These are phyloP conservation scores for Galeopsomyia nigrocyanea DNA, from an alignment of 2,888 invertebrate species.

Conservation along the genomic window DNA sequence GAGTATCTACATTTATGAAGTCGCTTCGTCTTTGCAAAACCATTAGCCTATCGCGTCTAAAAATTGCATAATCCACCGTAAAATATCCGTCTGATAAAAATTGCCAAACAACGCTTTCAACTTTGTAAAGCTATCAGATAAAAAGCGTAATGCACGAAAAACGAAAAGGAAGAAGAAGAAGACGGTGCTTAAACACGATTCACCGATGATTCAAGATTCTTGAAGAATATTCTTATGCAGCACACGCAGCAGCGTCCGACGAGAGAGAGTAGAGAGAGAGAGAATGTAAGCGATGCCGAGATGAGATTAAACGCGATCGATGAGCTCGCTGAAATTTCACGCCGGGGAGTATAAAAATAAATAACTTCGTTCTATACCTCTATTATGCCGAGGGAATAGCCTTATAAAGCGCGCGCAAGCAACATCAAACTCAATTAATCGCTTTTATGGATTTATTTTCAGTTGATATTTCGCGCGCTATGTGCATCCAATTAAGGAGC, in stretches of 20 bases:
- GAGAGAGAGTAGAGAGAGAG: neutral
- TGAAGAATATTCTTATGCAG: conserved; percentile 33
- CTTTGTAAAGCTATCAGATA: neutral
- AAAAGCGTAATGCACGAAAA: conserved; percentile 11
- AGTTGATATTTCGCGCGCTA: no score
- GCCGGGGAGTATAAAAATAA: neutral
- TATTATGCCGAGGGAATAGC: no score
- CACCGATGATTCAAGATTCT: conserved; percentile 30
- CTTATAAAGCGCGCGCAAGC: no score
- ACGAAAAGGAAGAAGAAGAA: neutral
- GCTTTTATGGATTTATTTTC: no score
- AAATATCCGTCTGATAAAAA: no score
- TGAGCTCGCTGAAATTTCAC: conserved; percentile 1
- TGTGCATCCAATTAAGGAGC: no score
- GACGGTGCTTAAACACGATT: conserved; percentile 39
- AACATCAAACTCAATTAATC: no score
- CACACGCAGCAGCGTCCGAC: neutral
- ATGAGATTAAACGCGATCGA: conserved; percentile 27
- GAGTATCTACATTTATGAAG: no score
- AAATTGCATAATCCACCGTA: no score
- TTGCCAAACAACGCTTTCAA: no score
- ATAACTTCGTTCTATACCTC: conserved; percentile 1
- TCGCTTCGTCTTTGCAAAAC: no score
- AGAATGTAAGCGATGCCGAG: conserved; percentile 13
- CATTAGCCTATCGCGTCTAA: no score